These are phyloP conservation scores for Pentamera pediparva DNA, from an alignment of 53 echinoderm and acorn worm genomes.

Conservation along the genomic window DNA sequence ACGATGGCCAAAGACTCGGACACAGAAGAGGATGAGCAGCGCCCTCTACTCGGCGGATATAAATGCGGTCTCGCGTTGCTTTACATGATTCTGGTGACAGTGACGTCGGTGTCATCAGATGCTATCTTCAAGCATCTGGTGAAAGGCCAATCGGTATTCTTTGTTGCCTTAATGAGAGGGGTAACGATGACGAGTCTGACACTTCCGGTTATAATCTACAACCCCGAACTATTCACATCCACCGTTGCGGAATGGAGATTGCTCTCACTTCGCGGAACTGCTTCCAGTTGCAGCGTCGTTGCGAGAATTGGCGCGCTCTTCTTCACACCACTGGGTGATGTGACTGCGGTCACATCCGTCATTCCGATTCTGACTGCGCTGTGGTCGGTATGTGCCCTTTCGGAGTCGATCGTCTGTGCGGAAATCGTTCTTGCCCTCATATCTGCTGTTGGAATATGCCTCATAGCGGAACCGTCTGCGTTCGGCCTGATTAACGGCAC, in stretches of 20 bases:
- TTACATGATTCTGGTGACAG: neutral
- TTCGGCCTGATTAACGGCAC: neutral
- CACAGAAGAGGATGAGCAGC: neutral
- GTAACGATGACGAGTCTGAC: neutral
- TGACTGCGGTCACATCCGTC: constrained; percentile 4
- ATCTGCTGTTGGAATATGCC: constrained; percentile 1
- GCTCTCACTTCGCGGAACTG: neutral
- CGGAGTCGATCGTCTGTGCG: neutral
- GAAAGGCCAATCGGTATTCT: neutral
- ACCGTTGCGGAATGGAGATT: neutral
- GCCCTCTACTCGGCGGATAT: neutral
- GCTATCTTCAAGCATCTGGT: constrained; percentile 1
- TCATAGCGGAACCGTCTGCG: constrained; percentile 6
- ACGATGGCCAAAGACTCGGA: neutral
- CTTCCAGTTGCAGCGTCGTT: neutral
- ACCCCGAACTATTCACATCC: neutral
- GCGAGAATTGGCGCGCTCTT: neutral
- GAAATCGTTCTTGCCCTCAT: constrained; percentile 5
- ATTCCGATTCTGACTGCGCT: constrained; percentile 5
- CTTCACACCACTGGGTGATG: constrained; percentile 6
- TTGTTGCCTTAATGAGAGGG: constrained; percentile 9
- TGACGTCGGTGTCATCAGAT: neutral
- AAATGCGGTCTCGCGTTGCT: neutral
- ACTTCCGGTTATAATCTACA: neutral
- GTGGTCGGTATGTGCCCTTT: neutral